A percentile compares a stretch with the other conserved stretches of the same genome.
Evolutionary conservation across 2,797 vertebrate species (phyloP).

Genomic region (Pelobates cultripes): DNA sequence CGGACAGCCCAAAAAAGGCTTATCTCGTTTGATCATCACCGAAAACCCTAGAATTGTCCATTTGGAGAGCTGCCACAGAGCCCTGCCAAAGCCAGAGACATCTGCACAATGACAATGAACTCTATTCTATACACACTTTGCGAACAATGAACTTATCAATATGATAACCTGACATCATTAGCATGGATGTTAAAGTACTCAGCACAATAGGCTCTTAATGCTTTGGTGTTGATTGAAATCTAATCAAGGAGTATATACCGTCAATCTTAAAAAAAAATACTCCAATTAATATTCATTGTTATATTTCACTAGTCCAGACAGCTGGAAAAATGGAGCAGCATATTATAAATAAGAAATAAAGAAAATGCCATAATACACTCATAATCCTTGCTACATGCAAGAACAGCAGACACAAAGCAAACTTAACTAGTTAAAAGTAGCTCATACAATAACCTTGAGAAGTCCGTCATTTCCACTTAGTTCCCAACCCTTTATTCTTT

Average conservation of each 20-base stretch:
- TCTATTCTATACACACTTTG: conserved; percentile 35
- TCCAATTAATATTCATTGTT: conserved; percentile 50
- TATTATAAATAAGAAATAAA: too few relatives aligned
- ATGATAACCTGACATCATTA: conserved; percentile 55
- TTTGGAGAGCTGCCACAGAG: conserved; percentile 40
- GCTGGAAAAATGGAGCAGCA: too few relatives aligned
- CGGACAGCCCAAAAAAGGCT: conserved; percentile 13
- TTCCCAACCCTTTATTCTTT: too few relatives aligned
- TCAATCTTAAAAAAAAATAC: conserved; percentile 43
- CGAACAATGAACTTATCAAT: conserved; percentile 53
- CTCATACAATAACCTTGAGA: too few relatives aligned
- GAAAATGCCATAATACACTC: too few relatives aligned
- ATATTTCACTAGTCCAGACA: neutral
- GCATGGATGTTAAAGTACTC: conserved; percentile 35
- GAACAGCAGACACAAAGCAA: too few relatives aligned
- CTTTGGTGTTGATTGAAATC: conserved; percentile 51
- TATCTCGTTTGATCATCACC: conserved; percentile 25
- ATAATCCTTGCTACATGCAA: too few relatives aligned
- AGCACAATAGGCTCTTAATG: conserved; percentile 48
- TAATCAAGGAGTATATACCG: conserved; percentile 49
- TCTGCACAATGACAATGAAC: conserved; percentile 32
- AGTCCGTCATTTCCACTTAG: too few relatives aligned
- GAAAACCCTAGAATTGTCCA: conserved; percentile 32
- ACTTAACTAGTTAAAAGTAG: too few relatives aligned
- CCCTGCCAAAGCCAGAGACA: conserved; percentile 43